Percentiles rank a stretch among this genome's conserved stretches.
Evolutionary conservation across 2,888 invertebrate genomes (phyloP).

Genomic region (Aricia artaxerxes): DNA sequence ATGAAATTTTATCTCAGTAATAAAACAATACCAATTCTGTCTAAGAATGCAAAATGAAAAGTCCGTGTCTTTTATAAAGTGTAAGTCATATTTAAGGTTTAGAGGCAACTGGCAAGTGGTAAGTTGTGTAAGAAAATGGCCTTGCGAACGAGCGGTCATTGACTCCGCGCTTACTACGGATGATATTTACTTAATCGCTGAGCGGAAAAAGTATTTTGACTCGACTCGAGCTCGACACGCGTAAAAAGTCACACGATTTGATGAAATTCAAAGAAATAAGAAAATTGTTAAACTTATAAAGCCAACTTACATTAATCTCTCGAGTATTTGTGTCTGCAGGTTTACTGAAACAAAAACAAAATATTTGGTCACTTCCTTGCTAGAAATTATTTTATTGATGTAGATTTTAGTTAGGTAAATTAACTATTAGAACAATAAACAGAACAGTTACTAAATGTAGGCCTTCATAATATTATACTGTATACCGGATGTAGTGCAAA

Average conservation of each 20-base stretch:
- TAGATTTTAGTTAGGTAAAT: too few relatives aligned
- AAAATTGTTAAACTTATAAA: not conserved
- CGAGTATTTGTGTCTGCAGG: not conserved
- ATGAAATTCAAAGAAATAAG: not conserved
- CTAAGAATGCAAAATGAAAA: not conserved
- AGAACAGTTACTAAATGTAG: not conserved
- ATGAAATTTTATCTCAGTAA: not conserved
- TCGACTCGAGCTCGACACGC: not conserved
- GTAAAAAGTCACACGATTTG: not conserved
- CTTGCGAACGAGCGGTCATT: constrained; percentile 68
- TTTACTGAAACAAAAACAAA: not conserved
- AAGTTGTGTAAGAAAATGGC: constrained; percentile 74
- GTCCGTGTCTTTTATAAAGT: constrained; percentile 1
- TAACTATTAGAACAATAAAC: not conserved
- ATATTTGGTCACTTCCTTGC: not conserved
- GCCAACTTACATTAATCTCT: not conserved
- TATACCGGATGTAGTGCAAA: too few relatives aligned
- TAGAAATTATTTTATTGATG: not conserved
- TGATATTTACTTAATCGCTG: constrained; percentile 72
- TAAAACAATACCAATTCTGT: not conserved
- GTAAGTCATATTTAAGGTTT: constrained; percentile 42
- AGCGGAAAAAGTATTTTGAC: constrained; percentile 46
- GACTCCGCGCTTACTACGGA: constrained; percentile 57
- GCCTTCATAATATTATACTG: too few relatives aligned
- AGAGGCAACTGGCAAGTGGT: constrained; percentile 65